Conservation (phyloP, 64 coral and sea anemone species). For the Anthopleura sola region DNA sequence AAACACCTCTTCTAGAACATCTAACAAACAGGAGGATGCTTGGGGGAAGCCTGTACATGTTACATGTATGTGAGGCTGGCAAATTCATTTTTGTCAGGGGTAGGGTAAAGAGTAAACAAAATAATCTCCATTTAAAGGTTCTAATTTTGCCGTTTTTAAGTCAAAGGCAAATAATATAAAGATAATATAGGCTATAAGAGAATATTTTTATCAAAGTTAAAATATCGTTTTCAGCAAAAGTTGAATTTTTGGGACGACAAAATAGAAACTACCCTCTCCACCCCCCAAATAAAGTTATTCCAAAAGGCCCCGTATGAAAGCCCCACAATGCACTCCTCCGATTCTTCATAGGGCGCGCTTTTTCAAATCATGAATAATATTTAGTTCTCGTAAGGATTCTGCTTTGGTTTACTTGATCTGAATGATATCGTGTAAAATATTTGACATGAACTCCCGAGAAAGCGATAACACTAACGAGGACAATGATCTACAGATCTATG, state of each 20-base stretch:
- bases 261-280: background rate
- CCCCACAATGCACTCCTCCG: slow-evolving; percentile 10
- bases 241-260: background rate
- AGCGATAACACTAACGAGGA: background rate
- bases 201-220: background rate
- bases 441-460: slow-evolving; percentile 44
- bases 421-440: slow-evolving; percentile 50
- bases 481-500: slow-evolving; percentile 20
- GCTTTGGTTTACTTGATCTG: background rate
- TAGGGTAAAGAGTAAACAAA: background rate
- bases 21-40: too few relatives aligned
- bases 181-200: background rate
- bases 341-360: slow-evolving; percentile 25
- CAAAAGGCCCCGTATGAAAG: slow-evolving; percentile 3
- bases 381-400: background rate
- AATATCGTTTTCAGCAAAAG: background rate
- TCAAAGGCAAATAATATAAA: background rate
- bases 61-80: too few relatives aligned
- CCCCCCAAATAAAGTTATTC: too few relatives aligned
- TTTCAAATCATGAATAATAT: slow-evolving; percentile 36
- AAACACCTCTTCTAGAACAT: background rate
- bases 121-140: background rate
- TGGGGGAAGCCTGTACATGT: too few relatives aligned
- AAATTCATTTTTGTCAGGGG: too few relatives aligned
- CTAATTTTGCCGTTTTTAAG: background rate